Conservation (phyloP, 2,888 invertebrate species). For the Pandemis cinnamomeana region DNA sequence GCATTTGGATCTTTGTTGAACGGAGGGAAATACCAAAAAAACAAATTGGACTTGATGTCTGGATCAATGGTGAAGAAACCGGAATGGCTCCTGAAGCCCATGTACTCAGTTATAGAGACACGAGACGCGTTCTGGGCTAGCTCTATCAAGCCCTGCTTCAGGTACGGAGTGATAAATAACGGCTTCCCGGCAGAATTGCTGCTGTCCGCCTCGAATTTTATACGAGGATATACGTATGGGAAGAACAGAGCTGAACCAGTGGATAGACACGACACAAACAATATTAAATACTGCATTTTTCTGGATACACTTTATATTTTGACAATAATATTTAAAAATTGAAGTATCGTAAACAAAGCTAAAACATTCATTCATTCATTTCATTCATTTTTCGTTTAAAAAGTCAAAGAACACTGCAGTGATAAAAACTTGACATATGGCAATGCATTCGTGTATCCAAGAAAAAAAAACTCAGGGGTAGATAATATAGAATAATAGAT, state of each 20-base stretch:
- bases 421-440: neutral
- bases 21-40: conserved; percentile 88
- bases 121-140: conserved; percentile 74
- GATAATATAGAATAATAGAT: too few species aligned
- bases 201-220: conserved; percentile 57
- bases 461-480: too few species aligned
- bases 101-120: conserved; percentile 64
- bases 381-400: too few species aligned
- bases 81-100: conserved; percentile 82
- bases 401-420: neutral
- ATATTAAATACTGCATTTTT: conserved; percentile 27
- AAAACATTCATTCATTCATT: neutral
- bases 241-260: conserved; percentile 51
- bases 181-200: conserved; percentile 67
- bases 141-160: conserved; percentile 78
- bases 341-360: neutral
- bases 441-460: too few species aligned
- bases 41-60: conserved; percentile 83
- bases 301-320: conserved; percentile 2
- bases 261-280: conserved; percentile 23
- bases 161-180: conserved; percentile 84
- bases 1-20: conserved; percentile 67
- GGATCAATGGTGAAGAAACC: conserved; percentile 87
- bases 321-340: neutral
- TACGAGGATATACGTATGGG: conserved; percentile 67